Evolutionary conservation across 2,888 invertebrate genomes (phyloP), one percentile per base, ranked within the genome.

Genomic region (Tolmerus cingulatus): DNA sequence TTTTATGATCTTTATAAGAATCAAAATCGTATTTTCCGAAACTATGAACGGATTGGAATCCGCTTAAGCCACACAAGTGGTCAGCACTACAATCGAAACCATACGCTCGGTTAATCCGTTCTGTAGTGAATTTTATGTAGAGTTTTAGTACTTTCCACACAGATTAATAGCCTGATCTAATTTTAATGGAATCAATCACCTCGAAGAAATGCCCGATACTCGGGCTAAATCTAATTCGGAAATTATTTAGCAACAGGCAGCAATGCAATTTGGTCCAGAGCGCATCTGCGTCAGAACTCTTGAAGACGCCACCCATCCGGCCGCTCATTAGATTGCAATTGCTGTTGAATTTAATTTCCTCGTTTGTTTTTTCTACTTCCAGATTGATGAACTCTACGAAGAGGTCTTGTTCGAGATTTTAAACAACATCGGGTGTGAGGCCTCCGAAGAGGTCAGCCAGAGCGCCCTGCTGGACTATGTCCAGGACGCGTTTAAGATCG

Each of bases 321-420:
- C 27, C n/a, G n/a, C 2, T 12, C 66, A 66, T 27, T 66, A 23
- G 4, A 66, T 66, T 19, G 19, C 12, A 66, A 66, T 19, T 27
- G 66, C 12, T 27, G 2, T 23, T 23, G 66, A 4, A 4, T 2
- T 23, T 66, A 27, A 66, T 66, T 66, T 57, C 23, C 57, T 51
- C 9, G 57, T 8, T 66, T 66, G 27, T 66, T 27, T 85, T 77
- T 5, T 84, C 66, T 86, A 27, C 34, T 88, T 88, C 19, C 93
- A 97, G 97, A 95, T 97, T 90, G 97, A 97, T 91, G 97, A 97
- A 93, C 94, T 97, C 27, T 97, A 97, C 92, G 94, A 96, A 90
- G 97, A 97, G 92, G 94, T 97, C 88, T 93, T 97, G 88, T 97
- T 96, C 92, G 96, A 97, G 93, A 96, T 96, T 88, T 93, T 96